Conservation (phyloP, 1,140 invertebrate species). For the Cherax quadricarinatus region DNA sequence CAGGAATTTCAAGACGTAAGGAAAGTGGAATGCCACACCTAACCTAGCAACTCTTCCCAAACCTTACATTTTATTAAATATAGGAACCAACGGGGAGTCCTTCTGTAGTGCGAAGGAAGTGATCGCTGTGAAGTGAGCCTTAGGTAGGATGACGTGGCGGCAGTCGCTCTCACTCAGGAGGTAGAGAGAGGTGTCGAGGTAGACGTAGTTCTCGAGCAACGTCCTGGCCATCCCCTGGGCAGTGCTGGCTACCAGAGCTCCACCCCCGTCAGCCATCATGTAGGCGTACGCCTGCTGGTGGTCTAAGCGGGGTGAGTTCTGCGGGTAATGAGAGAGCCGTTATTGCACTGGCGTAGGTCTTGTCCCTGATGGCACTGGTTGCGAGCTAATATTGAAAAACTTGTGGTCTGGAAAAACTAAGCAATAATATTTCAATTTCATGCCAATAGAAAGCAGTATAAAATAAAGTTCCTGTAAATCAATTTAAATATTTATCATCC, state of each 20-base stretch:
- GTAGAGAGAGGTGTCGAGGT: not conserved
- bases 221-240: constrained; percentile 20
- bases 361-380: too few species aligned
- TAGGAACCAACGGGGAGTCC: constrained; percentile 38
- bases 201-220: constrained; percentile 23
- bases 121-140: constrained; percentile 15
- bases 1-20: too few species aligned
- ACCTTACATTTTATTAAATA: constrained; percentile 46
- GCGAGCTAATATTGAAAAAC: too few species aligned
- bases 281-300: not conserved
- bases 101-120: constrained; percentile 48
- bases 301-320: not conserved
- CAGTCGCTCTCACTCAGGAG: constrained; percentile 29
- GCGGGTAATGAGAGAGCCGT: not conserved
- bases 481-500: too few species aligned
- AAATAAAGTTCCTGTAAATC: too few species aligned
- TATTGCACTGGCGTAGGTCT: too few species aligned
- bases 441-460: too few species aligned
- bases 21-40: too few species aligned
- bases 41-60: not conserved
- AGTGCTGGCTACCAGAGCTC: not conserved
- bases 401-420: too few species aligned
- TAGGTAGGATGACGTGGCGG: constrained; percentile 31
- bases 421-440: too few species aligned
- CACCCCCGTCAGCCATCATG: not conserved